Base-by-base conservation (phyloP, 2,797 vertebrate genomes). In the Balearica regulorum region DNA sequence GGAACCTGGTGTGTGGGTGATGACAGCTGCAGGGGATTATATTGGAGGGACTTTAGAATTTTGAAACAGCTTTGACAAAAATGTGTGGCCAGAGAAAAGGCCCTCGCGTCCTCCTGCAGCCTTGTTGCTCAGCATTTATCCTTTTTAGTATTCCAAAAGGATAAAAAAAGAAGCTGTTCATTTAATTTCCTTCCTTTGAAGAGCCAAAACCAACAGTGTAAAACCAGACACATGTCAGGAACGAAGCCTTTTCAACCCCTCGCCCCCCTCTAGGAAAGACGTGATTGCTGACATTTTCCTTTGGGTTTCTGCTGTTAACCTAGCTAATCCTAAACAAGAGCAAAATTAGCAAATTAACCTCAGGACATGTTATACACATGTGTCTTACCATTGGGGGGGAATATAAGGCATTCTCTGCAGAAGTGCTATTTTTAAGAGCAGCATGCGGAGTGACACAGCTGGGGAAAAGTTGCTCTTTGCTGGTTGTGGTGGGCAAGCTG, bases 131-230 rank as follows among this genome's bases (percentile, higher is more conserved):
- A 39, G 91, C 62, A 33, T 75, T 87, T 86, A 71, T 96, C 83
- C 89, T 62, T 77, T 70, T n/a, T 65, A 66, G 60, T 87, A 51
- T 89, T 97, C 83, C 90, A 93, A 90, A 86, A 89, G 94, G 78
- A 91, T 94, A 78, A 93, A 97, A 93, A 96, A 86, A 83, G 61
- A 82, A 93, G 89, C 91, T 94, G 57, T 43, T 96, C 88, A 41
- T 95, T 97, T 94, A 76, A 96, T 96, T 97, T 95, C 81, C 79
- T 80, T 91, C 77, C 90, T 81, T 29, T 79, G 83, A 89, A 82
- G 90, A 96, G 95, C 93, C 97, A 95, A 96, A 97, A 87, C 10
- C 96, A 97, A 87, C 89, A 97, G 94, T 80, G 82, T 75, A 87
- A 96, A 96, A 86, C 55, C 83, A 96, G 90, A 96, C 92, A 72